Evolutionary conservation across 2,888 invertebrate species (phyloP), one percentile per base, ranked within the genome.

Genomic region (Leucophenga montana): DNA sequence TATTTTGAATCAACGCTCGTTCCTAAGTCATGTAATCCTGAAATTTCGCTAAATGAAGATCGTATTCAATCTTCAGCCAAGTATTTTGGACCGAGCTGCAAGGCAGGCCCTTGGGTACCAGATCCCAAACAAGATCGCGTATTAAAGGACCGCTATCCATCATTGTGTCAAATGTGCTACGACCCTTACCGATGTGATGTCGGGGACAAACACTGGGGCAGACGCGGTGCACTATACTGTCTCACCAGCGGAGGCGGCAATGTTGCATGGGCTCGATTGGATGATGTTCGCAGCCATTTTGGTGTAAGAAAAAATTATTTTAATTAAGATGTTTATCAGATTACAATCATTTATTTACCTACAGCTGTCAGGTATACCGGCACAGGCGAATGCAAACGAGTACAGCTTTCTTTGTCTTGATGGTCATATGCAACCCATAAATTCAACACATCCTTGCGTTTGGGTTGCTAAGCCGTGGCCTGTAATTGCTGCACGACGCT

Each of bases 381-480:
- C 86, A 1, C 88, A 90, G 78, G 86, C 87, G 0, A 84, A 88
- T 75, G 88, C 89, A 0, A 83, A 89, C 3, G 90, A 91, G 56
- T 95, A 92, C 83, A 93, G 92, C 74, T 93, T 92, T 75, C 90
- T 97, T 3, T 97, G 96, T 79, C 92, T 92, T 0, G 94, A 96
- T 82, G 95, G 95, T 0, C 91, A 92, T 13, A 90, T 91, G 78
- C 91, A 91, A 82, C 90, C 92, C 0, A 77, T 94, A 0, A 89
- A 90, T 70, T 89, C 90, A 5, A 84, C 90, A 0, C 89, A 90
- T 14, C 94, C 94, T 0, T 96, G 96, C 82, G 89, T 92, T 9
- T 96, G 96, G 95, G 91, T 95, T 14, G 90, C 92, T 1, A 92
- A 93, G 77, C 95, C 96, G 0, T 95, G 95, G 93, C 92, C 94